Evolutionary conservation across 2,888 invertebrate genomes (phyloP).

Genomic region (Theretra japonica): DNA sequence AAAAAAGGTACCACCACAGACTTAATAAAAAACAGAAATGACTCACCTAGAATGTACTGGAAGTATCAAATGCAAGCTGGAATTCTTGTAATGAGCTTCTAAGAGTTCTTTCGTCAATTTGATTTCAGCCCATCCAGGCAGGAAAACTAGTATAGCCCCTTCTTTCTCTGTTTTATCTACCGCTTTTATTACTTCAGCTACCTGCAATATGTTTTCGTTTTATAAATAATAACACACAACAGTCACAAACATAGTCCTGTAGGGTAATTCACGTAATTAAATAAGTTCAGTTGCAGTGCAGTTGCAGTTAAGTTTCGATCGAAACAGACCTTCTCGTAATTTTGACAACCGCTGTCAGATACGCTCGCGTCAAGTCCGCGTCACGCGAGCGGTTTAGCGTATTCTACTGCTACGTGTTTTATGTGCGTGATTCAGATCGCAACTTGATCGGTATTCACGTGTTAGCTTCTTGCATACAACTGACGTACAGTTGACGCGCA

Average conservation of each 20-base stretch:
- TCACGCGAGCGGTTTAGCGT: too few relatives aligned
- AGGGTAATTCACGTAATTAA: too few relatives aligned
- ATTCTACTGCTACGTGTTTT: too few relatives aligned
- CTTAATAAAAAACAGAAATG: background rate
- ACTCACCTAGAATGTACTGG: slow-evolving; percentile 85
- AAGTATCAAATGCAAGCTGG: slow-evolving; percentile 65
- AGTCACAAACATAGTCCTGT: background rate
- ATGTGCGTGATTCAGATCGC: too few relatives aligned
- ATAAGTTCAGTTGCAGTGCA: too few relatives aligned
- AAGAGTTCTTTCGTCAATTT: slow-evolving; percentile 77
- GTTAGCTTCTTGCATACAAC: too few relatives aligned
- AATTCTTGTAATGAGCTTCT: slow-evolving; percentile 56
- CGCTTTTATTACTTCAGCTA: slow-evolving; percentile 81
- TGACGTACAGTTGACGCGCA: too few relatives aligned
- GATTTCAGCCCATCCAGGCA: slow-evolving; percentile 91
- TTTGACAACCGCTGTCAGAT: too few relatives aligned
- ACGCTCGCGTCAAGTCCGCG: too few relatives aligned
- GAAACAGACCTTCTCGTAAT: too few relatives aligned
- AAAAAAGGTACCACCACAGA: background rate
- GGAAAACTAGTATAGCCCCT: slow-evolving; percentile 89
- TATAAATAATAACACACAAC: background rate
- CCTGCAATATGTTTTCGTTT: slow-evolving; percentile 50
- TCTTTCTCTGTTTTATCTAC: slow-evolving; percentile 84
- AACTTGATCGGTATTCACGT: too few relatives aligned
- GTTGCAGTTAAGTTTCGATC: too few relatives aligned